Evolutionary conservation across 2,888 invertebrate genomes (phyloP), one percentile per base, ranked within the genome.

Genomic region (Drosophila buzzatii): DNA sequence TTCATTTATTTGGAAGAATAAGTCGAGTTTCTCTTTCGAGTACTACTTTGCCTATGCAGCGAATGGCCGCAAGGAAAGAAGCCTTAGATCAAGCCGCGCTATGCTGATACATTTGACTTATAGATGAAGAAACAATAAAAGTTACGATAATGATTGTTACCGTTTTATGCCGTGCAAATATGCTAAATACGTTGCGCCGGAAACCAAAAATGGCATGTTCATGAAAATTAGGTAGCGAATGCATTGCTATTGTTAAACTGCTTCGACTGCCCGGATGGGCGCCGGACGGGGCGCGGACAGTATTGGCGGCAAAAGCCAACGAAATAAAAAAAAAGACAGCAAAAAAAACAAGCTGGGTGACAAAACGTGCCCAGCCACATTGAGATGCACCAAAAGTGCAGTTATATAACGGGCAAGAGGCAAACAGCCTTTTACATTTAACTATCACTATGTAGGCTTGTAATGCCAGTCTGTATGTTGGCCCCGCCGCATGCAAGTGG

Each of bases 371-470:
- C 76, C 75, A 81, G 83, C 70, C 72, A 79, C 67, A 76, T 56
- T 70, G 68, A 78, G 79, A 81, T 82, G 79, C 82, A 81, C 81
- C 77, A 73, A 83, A 81, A 81, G 81, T 74, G 89, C 85, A 78
- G 84, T 84, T 89, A 87, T 86, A 73, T 84, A 84, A 89, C 84
- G 88, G 82, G 73, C 65, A 69, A 71, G 59, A 73, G 63, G 58
- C 69, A 63, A 79, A 64, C 79, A 81, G 79, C 79, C 89, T 89
- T 81, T 82, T 79, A 76, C 86, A 79, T 66, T 70, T 71, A 82
- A 82, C 75, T 66, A 77, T 66, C 58, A 56, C 53, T 65, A 61
- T 49, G 71, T 67, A 51, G 63, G 63, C 76, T 39, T 75, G 39
- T 63, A 27, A 62, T 75, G 39, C 52, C 16, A 62, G 39, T 58